These are phyloP conservation scores for Poeciliopsis turneri DNA, from an alignment of 2,797 vertebrate species.

Conservation along the genomic window DNA sequence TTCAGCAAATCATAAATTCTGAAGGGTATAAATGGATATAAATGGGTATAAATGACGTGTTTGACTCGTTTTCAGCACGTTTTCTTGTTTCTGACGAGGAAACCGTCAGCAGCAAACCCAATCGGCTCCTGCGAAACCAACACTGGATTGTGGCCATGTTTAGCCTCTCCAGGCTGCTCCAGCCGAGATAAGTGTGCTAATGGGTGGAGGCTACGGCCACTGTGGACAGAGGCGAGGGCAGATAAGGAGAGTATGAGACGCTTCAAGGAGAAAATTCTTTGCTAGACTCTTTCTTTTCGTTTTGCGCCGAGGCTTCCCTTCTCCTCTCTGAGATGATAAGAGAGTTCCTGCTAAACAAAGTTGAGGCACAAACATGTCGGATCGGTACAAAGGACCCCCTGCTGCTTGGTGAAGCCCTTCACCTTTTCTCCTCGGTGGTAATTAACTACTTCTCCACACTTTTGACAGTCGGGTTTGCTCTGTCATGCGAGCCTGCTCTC, in stretches of 20 bases:
- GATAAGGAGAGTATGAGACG: conserved; percentile 42
- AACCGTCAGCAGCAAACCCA: conserved; percentile 22
- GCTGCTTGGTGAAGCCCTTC: conserved; percentile 21
- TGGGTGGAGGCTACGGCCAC: conserved; percentile 18
- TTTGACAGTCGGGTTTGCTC: conserved; percentile 30
- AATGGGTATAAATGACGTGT: neutral
- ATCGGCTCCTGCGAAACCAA: conserved; percentile 16
- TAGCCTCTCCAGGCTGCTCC: conserved; percentile 21
- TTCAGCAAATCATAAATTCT: neutral
- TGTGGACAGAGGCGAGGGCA: conserved; percentile 14
- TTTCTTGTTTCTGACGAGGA: neutral
- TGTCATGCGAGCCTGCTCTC: conserved; percentile 32
- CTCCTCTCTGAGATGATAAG: no score
- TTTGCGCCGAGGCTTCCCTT: no score
- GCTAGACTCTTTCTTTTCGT: conserved; percentile 8
- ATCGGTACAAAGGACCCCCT: conserved; percentile 26
- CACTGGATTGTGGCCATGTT: neutral
- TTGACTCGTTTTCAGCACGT: neutral
- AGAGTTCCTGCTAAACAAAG: conserved; percentile 21
- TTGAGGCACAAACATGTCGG: conserved; percentile 30
- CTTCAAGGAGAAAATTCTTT: conserved; percentile 32
- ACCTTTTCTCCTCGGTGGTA: conserved; percentile 12
- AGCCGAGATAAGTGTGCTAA: conserved; percentile 54
- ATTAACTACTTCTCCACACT: conserved; percentile 28
- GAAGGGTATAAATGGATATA: neutral